Base-by-base conservation (phyloP, 2,888 invertebrate species). In the Halictus ligatus region DNA sequence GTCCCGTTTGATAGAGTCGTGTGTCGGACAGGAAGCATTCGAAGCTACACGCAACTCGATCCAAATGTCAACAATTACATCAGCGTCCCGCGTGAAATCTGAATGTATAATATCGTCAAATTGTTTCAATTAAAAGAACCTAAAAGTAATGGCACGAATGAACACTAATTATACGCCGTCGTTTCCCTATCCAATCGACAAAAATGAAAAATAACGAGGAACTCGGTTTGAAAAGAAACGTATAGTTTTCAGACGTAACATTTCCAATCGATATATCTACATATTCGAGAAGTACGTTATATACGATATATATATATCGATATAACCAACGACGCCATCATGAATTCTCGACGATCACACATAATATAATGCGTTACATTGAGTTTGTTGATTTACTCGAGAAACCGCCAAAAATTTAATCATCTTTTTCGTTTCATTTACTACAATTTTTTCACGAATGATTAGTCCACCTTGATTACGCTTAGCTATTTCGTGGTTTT, bases 331-430 rank as follows among this genome's bases (percentile, higher is more conserved):
- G 25, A 13, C 83, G 88, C 88, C 89, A 89, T 89, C 1, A 75
- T 83, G 29, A 15, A 35, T 74, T 64, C 12, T 29, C 4, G 43
- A 18, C 54, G 25, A n/a, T 86, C 83, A 73, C 89, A 87, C 88
- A 86, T 88, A 89, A 88, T 86, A 69, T 85, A 82, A 7, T 81
- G 25, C 81, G 78, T 72, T 43, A 13, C 13, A 75, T 15, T 73
- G 35, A 46, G 46, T 81, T 54, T 15, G 25, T 83, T 72, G 40
- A 13, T 79, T 40, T 7, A 25, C 13, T 35, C n/a, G 12, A 25
- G 29, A 64, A 64, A 78, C 48, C 60, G 64, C 25, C 25, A 74
- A 71, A 50, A 58, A 8, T 10, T 8, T 43, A 25, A 58, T 15
- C 15, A 3, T 0, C 43, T 72, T 54, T 71, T 69, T 71, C 35